Conservation (phyloP, 2,797 vertebrate genomes). For the Falco biarmicus region DNA sequence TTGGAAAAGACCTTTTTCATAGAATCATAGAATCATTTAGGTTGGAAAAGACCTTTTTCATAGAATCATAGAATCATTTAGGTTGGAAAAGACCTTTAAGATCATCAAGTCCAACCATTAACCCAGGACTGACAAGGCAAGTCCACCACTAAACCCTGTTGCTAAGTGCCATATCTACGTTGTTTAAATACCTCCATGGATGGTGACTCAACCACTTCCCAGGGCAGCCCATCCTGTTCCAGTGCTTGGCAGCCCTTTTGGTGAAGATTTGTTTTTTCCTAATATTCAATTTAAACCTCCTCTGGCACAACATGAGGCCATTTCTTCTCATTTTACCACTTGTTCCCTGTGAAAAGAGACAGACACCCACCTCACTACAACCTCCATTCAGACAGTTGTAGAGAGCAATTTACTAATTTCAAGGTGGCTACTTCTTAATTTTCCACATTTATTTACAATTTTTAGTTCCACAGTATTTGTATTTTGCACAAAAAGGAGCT, state of each 20-base stretch:
- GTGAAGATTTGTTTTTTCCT: not conserved
- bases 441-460: not conserved
- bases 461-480: not conserved
- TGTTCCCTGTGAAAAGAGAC: not conserved
- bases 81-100: not conserved
- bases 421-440: not conserved
- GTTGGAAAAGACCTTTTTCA: too few relatives aligned
- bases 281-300: not conserved
- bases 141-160: not conserved
- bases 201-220: not conserved
- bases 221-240: not conserved
- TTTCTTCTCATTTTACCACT: rapidly evolving
- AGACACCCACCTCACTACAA: rapidly evolving
- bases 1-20: too few relatives aligned
- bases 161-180: too few relatives aligned
- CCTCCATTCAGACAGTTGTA: not conserved
- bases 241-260: not conserved
- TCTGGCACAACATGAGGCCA: rapidly evolving
- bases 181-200: not conserved
- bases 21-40: too few relatives aligned
- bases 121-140: not conserved
- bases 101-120: rapidly evolving
- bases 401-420: not conserved
- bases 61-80: too few relatives aligned
- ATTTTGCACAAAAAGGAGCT: not conserved